Base-by-base conservation (phyloP, 1,140 invertebrate species). In the Melipona quadrifasciata region DNA sequence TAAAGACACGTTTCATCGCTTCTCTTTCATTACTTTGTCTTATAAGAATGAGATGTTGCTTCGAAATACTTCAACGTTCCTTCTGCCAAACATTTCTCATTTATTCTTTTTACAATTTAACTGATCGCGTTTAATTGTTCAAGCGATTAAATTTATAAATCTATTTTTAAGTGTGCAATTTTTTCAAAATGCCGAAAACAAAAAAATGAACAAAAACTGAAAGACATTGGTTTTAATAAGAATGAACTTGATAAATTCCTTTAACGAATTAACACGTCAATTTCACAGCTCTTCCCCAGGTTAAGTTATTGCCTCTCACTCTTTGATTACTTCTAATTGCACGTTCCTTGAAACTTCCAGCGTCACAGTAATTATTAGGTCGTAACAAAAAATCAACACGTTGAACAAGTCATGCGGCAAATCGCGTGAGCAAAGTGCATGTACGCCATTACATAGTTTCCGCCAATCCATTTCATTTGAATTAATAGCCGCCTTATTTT, bases 1-100 rank as follows among this genome's bases (percentile, higher is more conserved):
- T 84, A 84, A 84, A 84, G 57, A n/a, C 53, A 74, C 75, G 67
- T 57, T 84, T 84, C 27, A 83, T 61, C 34, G 75, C 76, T 79
- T 27, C 57, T 51, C 39, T 53, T 21, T 47, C 34, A 55, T 77
- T 77, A 82, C 39, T 34, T 55, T 53, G 12, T 79, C 11, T 71
- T 64, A 39, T 61, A 53, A 12, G 47, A 39, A 47, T 64, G 47
- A 84, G 12, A 61, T 17, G 51, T 24, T 51, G 27, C 17, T 55
- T 39, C n/a, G 17, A n/a, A 10, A 55, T 55, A 67, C 39, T 57
- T 27, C 4, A 4, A 24, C 47, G 0, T 10, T 47, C 2, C 61
- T 27, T 80, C 24, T 14, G 2, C 17, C 11, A 2, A 19, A 73
- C 39, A 39, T 47, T 47, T 39, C 24, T 11, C 24, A 21, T 5